These are phyloP conservation scores for Aplodontia rufa DNA, from an alignment of 2,113 vertebrate species.

Conservation along the genomic window DNA sequence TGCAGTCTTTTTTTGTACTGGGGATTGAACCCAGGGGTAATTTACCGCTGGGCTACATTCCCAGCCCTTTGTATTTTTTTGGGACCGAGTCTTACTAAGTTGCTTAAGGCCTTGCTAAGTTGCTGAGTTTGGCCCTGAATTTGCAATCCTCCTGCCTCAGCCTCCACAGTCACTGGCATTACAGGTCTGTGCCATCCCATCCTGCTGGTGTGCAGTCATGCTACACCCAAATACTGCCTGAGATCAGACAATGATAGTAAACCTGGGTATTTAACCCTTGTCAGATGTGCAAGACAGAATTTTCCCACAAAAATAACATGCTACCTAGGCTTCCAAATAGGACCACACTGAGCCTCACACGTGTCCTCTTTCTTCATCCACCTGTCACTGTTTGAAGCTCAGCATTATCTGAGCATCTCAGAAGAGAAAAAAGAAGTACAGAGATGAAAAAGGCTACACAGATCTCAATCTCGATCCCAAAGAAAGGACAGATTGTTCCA, in stretches of 20 bases:
- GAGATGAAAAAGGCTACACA: slow-evolving; percentile 4
- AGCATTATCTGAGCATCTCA: slow-evolving; percentile 44
- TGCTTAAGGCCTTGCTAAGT: too few species aligned
- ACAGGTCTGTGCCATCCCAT: too few species aligned
- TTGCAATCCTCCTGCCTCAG: too few species aligned
- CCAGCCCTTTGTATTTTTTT: too few species aligned
- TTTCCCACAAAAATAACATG: background rate
- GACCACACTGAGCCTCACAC: background rate
- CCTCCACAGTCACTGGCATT: too few species aligned
- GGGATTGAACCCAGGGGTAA: too few species aligned
- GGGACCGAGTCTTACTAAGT: too few species aligned
- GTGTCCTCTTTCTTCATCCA: background rate
- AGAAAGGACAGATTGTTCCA: slow-evolving; percentile 43
- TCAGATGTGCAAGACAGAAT: background rate
- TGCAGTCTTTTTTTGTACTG: background rate
- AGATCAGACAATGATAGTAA: background rate
- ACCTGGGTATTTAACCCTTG: background rate
- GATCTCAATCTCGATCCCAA: slow-evolving; percentile 39
- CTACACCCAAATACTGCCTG: background rate
- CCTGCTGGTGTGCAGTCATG: background rate
- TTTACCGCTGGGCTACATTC: too few species aligned
- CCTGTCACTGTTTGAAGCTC: background rate
- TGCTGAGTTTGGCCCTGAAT: too few species aligned
- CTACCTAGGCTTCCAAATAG: slow-evolving; percentile 20
- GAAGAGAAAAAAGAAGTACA: background rate